Base-by-base conservation (phyloP, 1,140 invertebrate species). In the Chionoecetes opilio region DNA sequence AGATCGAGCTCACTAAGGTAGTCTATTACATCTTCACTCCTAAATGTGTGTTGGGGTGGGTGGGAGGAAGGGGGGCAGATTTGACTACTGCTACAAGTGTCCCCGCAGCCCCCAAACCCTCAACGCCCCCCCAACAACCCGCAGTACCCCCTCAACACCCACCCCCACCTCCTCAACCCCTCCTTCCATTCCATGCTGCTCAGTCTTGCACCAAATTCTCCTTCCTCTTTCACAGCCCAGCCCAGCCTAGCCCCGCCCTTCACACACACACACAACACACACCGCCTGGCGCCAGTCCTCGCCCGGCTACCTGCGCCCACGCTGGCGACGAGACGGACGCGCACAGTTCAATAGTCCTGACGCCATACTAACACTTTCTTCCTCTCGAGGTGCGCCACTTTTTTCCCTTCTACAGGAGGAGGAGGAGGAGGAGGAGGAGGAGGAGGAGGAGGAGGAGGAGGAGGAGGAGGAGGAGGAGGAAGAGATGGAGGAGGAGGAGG, bases 261-360 rank as follows among this genome's bases (percentile, higher is more conserved):
- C 32, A 2, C 46, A 53, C 46, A 53, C 46, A 53, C 46, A 11
- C 46, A 11, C 46, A 53, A 29, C 82, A 84, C 82, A 34, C 37
- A 14, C n/a, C 32, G 46, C 89, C 46, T 91, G 89, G 89, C 89
- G 53, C 89, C 89, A 91, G 89, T 9, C 41, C 89, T n/a, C 14
- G 31, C 41, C 41, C 53, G 53, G 31, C 89, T 91, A 91, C 89
- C 89, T 91, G 89, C 89, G 89, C 89, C 35, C 34, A 75, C 0
- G 29, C 2, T 91, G 89, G 89, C 89, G 89, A 91, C 89, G 89
- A 34, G 5, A 31, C 32, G 46, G 46, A 14, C 38, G 46, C 46
- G 89, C 89, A 90, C 88, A 75, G 89, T 35, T 91, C 89, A 91
- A 90, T 90, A 90, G 32, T 91, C 35, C 89, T 91, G 89, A 91